Conservation (phyloP, 2,113 vertebrate species). For the Vulpes lagopus region DNA sequence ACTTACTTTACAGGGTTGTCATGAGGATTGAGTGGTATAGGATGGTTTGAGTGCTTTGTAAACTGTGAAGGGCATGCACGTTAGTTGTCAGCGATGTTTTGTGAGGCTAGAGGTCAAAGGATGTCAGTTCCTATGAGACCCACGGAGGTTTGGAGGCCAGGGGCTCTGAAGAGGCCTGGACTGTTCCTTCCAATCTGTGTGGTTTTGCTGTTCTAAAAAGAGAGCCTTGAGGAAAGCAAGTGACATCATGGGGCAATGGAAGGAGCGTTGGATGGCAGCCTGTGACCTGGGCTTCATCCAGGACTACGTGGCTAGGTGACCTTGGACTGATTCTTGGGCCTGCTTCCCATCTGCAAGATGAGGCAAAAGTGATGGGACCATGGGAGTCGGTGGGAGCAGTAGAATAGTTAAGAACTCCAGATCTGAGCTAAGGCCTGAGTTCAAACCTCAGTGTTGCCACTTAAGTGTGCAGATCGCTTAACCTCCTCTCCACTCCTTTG, state of each 20-base stretch:
- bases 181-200: not conserved
- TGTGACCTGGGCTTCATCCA: not conserved
- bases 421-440: not conserved
- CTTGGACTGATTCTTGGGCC: not conserved
- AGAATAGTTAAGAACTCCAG: not conserved
- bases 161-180: not conserved
- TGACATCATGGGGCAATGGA: not conserved
- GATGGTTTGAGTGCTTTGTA: not conserved
- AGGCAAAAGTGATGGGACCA: not conserved
- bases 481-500: not conserved
- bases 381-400: accelerated
- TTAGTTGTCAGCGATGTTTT: not conserved
- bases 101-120: not conserved
- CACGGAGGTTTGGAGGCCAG: not conserved
- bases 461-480: not conserved
- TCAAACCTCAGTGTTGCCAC: not conserved
- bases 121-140: not conserved
- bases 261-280: not conserved
- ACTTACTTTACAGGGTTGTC: no score
- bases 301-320: not conserved
- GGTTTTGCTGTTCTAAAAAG: not conserved
- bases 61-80: not conserved
- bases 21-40: accelerated
- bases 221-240: not conserved
- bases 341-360: not conserved